Conservation (phyloP, 2,888 invertebrate genomes). For the Prosapia bicincta region DNA sequence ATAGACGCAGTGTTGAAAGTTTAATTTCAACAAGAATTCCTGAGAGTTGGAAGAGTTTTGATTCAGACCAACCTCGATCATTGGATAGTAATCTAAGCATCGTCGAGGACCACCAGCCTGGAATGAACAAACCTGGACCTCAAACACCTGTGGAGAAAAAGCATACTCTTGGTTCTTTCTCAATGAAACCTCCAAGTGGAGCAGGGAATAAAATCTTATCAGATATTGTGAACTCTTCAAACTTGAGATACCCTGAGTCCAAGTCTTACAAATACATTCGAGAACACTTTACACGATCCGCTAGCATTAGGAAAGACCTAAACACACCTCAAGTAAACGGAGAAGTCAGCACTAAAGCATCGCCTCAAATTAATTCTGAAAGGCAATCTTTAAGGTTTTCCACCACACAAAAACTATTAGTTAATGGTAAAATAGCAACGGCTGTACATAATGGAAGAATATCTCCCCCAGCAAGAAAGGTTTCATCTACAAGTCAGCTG, state of each 20-base stretch:
- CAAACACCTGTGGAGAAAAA: constrained; percentile 36
- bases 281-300: constrained; percentile 23
- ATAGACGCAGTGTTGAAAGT: constrained; percentile 19
- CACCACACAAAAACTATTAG: constrained; percentile 34
- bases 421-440: constrained; percentile 36
- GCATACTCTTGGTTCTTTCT: constrained; percentile 3
- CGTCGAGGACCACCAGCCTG: constrained; percentile 30
- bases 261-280: constrained; percentile 17
- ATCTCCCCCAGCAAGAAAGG: constrained; percentile 30
- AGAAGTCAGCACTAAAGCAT: constrained; percentile 29
- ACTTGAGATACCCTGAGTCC: background rate
- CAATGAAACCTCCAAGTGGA: background rate
- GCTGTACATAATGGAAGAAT: constrained; percentile 36
- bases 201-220: background rate
- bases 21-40: constrained; percentile 12
- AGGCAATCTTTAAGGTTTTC: constrained; percentile 36
- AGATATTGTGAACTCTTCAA: constrained; percentile 1
- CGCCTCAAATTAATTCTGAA: constrained; percentile 34
- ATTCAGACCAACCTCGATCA: constrained; percentile 34
- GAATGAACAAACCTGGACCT: constrained; percentile 37
- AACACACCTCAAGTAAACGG: constrained; percentile 24
- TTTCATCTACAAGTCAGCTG: background rate
- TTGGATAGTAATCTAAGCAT: constrained; percentile 35
- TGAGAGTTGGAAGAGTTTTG: constrained; percentile 21
- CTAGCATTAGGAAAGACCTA: constrained; percentile 27